Evolutionary conservation across 2,888 invertebrate genomes (phyloP), one percentile per base, ranked within the genome.

Genomic region (Philereme transversata): DNA sequence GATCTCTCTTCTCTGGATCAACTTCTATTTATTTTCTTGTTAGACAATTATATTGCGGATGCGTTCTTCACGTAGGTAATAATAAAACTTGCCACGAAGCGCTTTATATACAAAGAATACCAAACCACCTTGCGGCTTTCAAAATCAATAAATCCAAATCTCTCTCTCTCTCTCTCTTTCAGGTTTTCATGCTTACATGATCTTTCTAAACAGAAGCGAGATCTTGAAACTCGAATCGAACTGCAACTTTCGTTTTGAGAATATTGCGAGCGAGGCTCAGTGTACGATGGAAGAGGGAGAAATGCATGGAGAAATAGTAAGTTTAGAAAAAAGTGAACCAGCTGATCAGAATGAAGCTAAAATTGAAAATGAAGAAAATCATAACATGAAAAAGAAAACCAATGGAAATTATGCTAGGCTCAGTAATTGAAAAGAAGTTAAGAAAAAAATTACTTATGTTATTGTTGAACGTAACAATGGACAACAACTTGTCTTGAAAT

Each of bases 181-280:
- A 49, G 48, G n/a, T 49, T 35, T 35, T 5, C 35, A 49, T 6
- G 6, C 5, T 36, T 49, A 36, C 10, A 22, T 62, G n/a, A 57
- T 63, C 43, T 49, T 67, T 4, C 5, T 67, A 4, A 48, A 51
- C 5, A 60, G 49, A 51, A 62, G 64, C 40, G 64, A 67, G 33
- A 56, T 67, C 7, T 35, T 41, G 8, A 60, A 64, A 44, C 49
- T 67, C 0, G 7, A 36, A 4, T 57, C 49, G 35, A 61, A 35
- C 36, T 44, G 43, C n/a, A 41, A 48, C 4, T 60, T 67, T 35
- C 54, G 52, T 9, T 67, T 67, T n/a, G 35, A 34, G 5, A 67
- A 67, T 38, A 35, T 51, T 9, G 51, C 57, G 0, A 33, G 5
- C 3, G 60, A 56, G 33, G 57, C 47, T 2, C 45, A 50, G 10